Conservation (phyloP, 2,113 vertebrate genomes). For the Cyprinus carpio region DNA sequence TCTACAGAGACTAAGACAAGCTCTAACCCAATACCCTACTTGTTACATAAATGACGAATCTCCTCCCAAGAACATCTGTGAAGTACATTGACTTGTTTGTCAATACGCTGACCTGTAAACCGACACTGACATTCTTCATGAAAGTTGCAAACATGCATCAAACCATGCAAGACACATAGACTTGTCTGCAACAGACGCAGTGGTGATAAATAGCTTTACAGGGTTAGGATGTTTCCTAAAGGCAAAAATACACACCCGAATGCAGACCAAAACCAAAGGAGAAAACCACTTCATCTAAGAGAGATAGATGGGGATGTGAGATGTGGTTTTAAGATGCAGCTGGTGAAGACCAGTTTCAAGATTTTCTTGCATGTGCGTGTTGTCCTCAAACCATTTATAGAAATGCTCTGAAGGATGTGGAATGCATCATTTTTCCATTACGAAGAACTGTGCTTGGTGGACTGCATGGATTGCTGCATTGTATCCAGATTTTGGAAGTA, state of each 20-base stretch:
- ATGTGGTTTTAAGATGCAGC: not conserved
- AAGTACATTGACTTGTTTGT: conserved; percentile 74
- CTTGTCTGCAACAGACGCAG: not conserved
- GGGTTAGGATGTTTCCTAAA: not conserved
- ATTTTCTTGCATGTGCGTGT: no score
- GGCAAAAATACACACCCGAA: not conserved
- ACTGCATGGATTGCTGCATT: not conserved
- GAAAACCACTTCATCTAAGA: not conserved
- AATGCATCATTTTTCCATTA: not conserved
- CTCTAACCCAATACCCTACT: conserved; percentile 67
- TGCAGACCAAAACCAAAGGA: not conserved
- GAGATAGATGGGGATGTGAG: not conserved
- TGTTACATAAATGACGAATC: conserved; percentile 66
- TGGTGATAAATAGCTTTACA: conserved; percentile 11
- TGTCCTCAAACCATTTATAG: not conserved
- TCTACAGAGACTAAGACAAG: conserved; percentile 62
- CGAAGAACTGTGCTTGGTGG: not conserved
- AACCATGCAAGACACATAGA: not conserved
- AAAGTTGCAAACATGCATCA: not conserved
- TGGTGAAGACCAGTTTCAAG: not conserved
- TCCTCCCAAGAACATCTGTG: conserved; percentile 67
- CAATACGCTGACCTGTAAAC: conserved; percentile 63
- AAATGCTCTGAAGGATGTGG: not conserved
- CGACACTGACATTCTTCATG: not conserved
- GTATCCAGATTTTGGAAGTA: conserved; percentile 1